Conservation (phyloP, 2,113 vertebrate species). For the Oreochromis aureus region DNA sequence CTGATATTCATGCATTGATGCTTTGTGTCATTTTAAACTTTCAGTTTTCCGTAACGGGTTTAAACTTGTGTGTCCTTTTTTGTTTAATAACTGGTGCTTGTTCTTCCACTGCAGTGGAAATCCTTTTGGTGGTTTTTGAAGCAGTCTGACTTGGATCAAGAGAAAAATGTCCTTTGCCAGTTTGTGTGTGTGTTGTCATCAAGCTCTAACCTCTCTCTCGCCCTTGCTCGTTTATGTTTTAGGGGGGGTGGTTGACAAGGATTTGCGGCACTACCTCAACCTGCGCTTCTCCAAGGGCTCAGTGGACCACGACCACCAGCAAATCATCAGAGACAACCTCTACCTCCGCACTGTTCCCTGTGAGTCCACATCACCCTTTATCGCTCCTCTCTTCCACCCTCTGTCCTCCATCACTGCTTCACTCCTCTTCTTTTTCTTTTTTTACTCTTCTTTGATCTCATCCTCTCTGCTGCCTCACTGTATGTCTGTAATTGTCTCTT, state of each 20-base stretch:
- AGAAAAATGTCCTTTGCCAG: neutral
- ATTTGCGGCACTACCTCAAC: slow-evolving; percentile 99
- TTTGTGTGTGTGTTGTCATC: neutral
- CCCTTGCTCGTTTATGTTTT: slow-evolving; percentile 7
- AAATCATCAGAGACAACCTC: slow-evolving; percentile 99
- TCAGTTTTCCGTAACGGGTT: neutral
- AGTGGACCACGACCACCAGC: slow-evolving; percentile 97
- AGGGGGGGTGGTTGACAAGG: slow-evolving; percentile 98
- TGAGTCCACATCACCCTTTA: slow-evolving; percentile 71
- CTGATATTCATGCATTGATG: neutral
- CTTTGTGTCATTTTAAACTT: neutral
- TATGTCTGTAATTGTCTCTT: neutral
- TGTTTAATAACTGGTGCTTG: neutral
- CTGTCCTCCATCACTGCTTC: neutral
- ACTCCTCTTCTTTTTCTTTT: neutral
- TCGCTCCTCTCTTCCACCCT: neutral
- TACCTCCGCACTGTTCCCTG: slow-evolving; percentile 99
- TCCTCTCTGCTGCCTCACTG: neutral
- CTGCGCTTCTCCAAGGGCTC: slow-evolving; percentile 98
- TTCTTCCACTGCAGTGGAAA: neutral
- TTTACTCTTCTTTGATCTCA: neutral
- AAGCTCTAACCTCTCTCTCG: neutral
- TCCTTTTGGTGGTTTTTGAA: neutral
- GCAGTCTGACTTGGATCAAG: neutral
- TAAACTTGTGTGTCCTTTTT: neutral